Percentiles rank a stretch among this genome's conserved stretches.
phyloP scores from a whole-genome alignment of 2,797 vertebrate species.

The Carduelis carduelis region DNA sequence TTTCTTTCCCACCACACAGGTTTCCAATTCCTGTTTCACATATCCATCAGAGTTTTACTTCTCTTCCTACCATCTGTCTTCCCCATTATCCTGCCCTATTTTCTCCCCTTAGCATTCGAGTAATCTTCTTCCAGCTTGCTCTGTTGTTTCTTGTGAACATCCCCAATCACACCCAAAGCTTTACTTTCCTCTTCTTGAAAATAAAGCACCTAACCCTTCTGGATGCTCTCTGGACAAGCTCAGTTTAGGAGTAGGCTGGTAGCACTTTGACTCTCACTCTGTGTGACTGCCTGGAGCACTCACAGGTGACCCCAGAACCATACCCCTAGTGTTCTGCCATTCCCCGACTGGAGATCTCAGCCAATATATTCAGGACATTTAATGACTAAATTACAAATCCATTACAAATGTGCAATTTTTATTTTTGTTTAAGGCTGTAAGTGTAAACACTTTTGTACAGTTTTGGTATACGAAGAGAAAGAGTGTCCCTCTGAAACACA shows the following conservation, averaged over 20 bases:
- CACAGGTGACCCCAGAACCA: background rate
- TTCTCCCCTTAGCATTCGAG: background rate
- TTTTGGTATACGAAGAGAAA: background rate
- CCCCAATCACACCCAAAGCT: background rate
- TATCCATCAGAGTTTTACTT: background rate
- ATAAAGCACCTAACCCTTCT: background rate
- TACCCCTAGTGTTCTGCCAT: background rate
- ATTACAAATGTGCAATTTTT: background rate
- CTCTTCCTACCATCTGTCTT: background rate
- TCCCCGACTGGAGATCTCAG: background rate
- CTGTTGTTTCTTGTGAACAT: background rate
- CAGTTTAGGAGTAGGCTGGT: background rate
- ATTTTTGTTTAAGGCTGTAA: background rate
- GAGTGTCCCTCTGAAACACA: background rate
- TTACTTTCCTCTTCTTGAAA: background rate
- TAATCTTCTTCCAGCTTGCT: background rate
- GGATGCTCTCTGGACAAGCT: background rate
- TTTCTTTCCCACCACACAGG: background rate
- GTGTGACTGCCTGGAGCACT: fast-evolving
- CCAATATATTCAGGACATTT: background rate
- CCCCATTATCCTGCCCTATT: background rate
- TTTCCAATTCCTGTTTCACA: background rate
- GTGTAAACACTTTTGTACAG: background rate
- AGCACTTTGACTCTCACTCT: background rate
- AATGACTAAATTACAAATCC: background rate